Conservation (phyloP, 2,888 invertebrate genomes). For the Mesorhabditis belari region DNA sequence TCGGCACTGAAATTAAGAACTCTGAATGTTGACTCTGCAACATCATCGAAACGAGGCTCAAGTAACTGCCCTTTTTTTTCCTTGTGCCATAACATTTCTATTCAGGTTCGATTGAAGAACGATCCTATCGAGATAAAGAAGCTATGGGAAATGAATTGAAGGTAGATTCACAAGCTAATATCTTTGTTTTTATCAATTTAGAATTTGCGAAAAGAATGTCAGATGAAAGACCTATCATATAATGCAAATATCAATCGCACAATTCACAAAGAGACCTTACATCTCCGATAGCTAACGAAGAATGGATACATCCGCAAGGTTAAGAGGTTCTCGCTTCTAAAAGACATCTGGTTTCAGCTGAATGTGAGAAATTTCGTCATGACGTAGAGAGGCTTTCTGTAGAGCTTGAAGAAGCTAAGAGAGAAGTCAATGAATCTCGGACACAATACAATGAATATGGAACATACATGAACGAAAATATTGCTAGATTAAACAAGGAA, state of each 20-base stretch:
- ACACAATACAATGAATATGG: background rate
- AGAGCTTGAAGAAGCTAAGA: background rate
- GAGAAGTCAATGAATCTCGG: background rate
- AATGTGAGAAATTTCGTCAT: too few relatives aligned
- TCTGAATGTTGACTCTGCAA: slow-evolving; percentile 34
- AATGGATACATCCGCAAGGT: too few relatives aligned
- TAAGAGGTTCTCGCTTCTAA: too few relatives aligned
- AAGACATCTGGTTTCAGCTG: too few relatives aligned
- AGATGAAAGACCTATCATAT: slow-evolving; percentile 39
- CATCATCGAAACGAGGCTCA: slow-evolving; percentile 49
- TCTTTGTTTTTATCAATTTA: too few relatives aligned
- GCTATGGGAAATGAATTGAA: slow-evolving; percentile 20
- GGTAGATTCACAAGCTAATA: too few relatives aligned
- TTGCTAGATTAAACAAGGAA: background rate
- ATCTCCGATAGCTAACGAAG: too few relatives aligned
- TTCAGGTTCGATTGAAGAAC: slow-evolving; percentile 36
- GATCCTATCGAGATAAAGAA: slow-evolving; percentile 37
- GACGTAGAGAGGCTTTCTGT: too few relatives aligned
- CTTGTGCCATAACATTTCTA: background rate
- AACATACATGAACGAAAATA: background rate
- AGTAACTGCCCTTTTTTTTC: slow-evolving; percentile 13
- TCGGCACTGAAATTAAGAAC: slow-evolving; percentile 34
- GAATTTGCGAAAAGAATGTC: slow-evolving; percentile 21
- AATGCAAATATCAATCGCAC: too few relatives aligned
- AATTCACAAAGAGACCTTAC: too few relatives aligned